A percentile compares a stretch with the other conserved stretches of the same genome.
Conservation (phyloP, 2,113 vertebrate species). For the Pollachius pollachius region DNA sequence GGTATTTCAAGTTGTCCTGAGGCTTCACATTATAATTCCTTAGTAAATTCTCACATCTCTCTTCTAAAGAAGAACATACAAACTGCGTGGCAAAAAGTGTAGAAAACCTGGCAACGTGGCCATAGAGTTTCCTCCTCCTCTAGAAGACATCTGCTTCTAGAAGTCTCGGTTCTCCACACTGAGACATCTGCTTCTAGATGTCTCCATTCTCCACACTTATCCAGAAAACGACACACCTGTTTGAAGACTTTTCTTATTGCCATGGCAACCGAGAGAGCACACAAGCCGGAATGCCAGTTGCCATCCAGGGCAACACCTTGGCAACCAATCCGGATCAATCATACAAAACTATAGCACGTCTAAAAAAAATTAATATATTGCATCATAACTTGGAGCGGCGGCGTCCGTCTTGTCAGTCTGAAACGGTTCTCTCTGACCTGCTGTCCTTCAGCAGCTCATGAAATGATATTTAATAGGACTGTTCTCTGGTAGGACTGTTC, state of each 20-base stretch:
- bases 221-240: conserved; percentile 34
- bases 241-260: conserved; percentile 51
- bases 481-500: too few relatives aligned
- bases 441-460: too few relatives aligned
- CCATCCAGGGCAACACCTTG: neutral
- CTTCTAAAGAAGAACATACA: neutral
- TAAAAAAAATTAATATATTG: conserved; percentile 11
- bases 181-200: neutral
- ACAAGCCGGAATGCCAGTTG: conserved; percentile 7
- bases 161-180: neutral
- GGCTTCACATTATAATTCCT: conserved; percentile 2
- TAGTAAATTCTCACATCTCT: neutral
- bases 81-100: neutral
- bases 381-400: neutral
- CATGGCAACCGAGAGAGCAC: conserved; percentile 32
- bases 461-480: too few relatives aligned
- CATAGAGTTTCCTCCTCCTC: neutral
- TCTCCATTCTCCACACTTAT: neutral
- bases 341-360: neutral
- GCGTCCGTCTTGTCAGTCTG: too few relatives aligned
- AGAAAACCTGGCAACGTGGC: neutral
- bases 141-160: neutral
- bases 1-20: neutral
- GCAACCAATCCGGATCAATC: neutral
- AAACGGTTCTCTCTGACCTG: too few relatives aligned